Conservation (phyloP, 2,888 invertebrate genomes). For the Apodemia mormo region DNA sequence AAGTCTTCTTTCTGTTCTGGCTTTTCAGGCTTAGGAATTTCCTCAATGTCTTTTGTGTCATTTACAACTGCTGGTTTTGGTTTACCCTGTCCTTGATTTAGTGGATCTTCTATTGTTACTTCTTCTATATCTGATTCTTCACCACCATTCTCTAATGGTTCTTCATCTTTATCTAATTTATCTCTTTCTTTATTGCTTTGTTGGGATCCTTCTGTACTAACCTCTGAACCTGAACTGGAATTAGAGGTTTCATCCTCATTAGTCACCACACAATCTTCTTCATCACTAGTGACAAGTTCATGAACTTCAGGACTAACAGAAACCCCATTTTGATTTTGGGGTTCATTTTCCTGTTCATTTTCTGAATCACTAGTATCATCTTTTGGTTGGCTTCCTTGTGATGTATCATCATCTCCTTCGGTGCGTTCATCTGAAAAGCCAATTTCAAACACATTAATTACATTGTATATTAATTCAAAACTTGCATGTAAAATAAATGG, state of each 20-base stretch:
- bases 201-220: constrained; percentile 82
- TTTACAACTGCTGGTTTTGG: constrained; percentile 84
- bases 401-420: constrained; percentile 76
- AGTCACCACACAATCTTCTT: constrained; percentile 80
- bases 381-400: constrained; percentile 74
- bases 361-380: constrained; percentile 73
- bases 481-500: neutral
- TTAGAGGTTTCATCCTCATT: constrained; percentile 77
- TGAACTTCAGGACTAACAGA: constrained; percentile 73
- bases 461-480: neutral
- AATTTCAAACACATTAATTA: neutral
- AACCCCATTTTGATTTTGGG: constrained; percentile 72
- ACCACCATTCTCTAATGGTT: constrained; percentile 75
- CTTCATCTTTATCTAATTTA: constrained; percentile 69
- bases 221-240: constrained; percentile 80
- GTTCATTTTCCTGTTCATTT: constrained; percentile 53
- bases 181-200: constrained; percentile 72
- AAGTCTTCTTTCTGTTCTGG: constrained; percentile 43
- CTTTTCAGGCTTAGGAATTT: constrained; percentile 82
- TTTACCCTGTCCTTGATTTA: constrained; percentile 66
- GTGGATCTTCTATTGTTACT: constrained; percentile 86
- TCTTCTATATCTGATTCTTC: constrained; percentile 85
- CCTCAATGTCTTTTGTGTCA: constrained; percentile 87
- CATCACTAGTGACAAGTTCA: constrained; percentile 77
- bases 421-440: constrained; percentile 68